Evolutionary conservation across 1,140 invertebrate genomes (phyloP).

Genomic region (Cecropterus lyciades): DNA sequence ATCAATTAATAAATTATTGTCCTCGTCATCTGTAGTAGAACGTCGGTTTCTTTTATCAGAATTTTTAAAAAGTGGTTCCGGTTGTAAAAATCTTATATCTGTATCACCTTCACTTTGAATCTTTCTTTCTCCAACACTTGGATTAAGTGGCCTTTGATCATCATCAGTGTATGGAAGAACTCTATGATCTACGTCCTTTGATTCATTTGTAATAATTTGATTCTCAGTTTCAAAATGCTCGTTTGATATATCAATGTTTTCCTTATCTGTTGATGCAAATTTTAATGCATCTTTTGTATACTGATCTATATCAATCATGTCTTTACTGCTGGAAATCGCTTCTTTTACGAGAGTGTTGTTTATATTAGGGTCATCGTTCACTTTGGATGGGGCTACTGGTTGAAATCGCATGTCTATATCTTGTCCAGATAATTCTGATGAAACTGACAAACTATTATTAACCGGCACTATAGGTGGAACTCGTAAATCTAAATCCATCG

Average conservation of each 20-base stretch:
- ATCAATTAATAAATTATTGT: slow-evolving; percentile 85
- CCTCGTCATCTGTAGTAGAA: slow-evolving; percentile 83
- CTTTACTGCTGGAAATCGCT: slow-evolving; percentile 60
- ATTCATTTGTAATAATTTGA: slow-evolving; percentile 59
- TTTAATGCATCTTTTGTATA: slow-evolving; percentile 84
- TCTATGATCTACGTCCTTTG: slow-evolving; percentile 83
- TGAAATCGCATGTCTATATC: slow-evolving; percentile 85
- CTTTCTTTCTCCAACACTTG: slow-evolving; percentile 61
- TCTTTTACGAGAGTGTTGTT: slow-evolving; percentile 63
- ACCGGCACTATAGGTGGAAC: slow-evolving; percentile 65
- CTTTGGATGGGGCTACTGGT: slow-evolving; percentile 46
- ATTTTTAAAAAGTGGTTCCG: slow-evolving; percentile 75
- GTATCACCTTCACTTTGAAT: slow-evolving; percentile 79
- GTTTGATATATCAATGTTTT: slow-evolving; percentile 77
- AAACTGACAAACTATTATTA: slow-evolving; percentile 50
- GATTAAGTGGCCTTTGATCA: slow-evolving; percentile 49
- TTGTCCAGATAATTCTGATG: slow-evolving; percentile 67
- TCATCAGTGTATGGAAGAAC: slow-evolving; percentile 78
- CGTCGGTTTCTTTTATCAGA: slow-evolving; percentile 75
- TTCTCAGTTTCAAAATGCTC: slow-evolving; percentile 67
- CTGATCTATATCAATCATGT: slow-evolving; percentile 82
- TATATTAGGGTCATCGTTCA: slow-evolving; percentile 50
- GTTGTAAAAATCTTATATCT: slow-evolving; percentile 78
- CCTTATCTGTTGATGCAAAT: slow-evolving; percentile 78
- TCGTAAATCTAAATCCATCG: slow-evolving; percentile 80